phyloP scores from a whole-genome alignment of 2,797 vertebrate genomes.

The Xyrichtys novacula region DNA sequence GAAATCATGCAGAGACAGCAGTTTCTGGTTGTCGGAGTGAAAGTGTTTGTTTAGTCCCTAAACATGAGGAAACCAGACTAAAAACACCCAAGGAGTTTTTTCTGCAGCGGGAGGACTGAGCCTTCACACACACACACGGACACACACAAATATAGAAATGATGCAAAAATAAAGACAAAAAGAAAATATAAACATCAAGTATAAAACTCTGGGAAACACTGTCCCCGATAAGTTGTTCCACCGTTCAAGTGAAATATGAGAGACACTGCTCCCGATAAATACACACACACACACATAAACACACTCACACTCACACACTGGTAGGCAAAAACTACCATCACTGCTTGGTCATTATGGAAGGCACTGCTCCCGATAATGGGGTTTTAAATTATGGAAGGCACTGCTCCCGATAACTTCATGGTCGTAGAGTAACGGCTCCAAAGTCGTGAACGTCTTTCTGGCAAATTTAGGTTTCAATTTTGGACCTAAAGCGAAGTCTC shows the following conservation, averaged over 20 bases:
- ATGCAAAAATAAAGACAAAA: slow-evolving; percentile 30
- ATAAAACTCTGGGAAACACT: slow-evolving; percentile 98
- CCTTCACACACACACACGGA: neutral
- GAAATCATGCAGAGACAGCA: slow-evolving; percentile 28
- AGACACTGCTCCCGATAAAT: slow-evolving; percentile 86
- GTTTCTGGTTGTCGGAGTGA: neutral
- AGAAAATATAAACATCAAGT: slow-evolving; percentile 78
- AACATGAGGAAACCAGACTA: neutral
- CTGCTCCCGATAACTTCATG: slow-evolving; percentile 94
- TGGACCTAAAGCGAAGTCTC: no score
- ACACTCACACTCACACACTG: slow-evolving; percentile 43
- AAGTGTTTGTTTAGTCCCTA: neutral
- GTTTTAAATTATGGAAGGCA: slow-evolving; percentile 92
- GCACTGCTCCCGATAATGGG: slow-evolving; percentile 96
- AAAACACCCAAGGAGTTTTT: no score
- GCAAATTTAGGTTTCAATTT: slow-evolving; percentile 25
- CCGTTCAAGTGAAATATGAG: slow-evolving; percentile 94
- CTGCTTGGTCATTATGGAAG: slow-evolving; percentile 87
- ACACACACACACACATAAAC: slow-evolving; percentile 73
- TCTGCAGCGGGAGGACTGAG: neutral
- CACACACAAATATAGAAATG: no score
- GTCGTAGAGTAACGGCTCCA: slow-evolving; percentile 59
- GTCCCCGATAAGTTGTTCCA: slow-evolving; percentile 98
- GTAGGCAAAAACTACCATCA: slow-evolving; percentile 87
- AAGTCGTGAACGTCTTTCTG: slow-evolving; percentile 57